Evolutionary conservation across 2,797 vertebrate genomes (phyloP).

Genomic region (Geotrypetes seraphini): DNA sequence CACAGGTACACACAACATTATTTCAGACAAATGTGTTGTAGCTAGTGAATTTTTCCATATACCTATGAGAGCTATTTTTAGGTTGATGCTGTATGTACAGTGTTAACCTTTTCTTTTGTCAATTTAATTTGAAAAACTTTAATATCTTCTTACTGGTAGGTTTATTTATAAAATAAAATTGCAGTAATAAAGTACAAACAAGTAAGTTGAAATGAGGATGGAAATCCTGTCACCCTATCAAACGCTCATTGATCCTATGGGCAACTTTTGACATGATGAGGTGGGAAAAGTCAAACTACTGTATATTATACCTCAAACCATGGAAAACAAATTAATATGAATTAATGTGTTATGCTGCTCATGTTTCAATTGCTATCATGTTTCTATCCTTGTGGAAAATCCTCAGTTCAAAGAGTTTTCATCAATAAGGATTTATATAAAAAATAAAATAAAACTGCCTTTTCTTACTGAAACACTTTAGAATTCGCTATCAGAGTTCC

Average conservation of each 20-base stretch:
- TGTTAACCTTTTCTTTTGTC: conserved; percentile 12
- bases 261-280: conserved; percentile 9
- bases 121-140: conserved; percentile 19
- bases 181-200: conserved; percentile 12
- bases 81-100: too few relatives aligned
- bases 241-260: conserved; percentile 5
- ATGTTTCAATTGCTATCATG: conserved; percentile 5
- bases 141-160: not conserved
- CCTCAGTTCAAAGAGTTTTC: too few relatives aligned
- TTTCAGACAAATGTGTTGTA: conserved; percentile 3
- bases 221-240: too few relatives aligned
- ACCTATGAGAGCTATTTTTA: too few relatives aligned
- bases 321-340: conserved; percentile 29
- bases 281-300: too few relatives aligned
- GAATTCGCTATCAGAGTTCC: too few relatives aligned
- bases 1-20: not conserved
- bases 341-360: conserved; percentile 16
- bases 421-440: too few relatives aligned
- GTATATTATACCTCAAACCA: conserved; percentile 11
- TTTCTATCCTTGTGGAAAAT: too few relatives aligned
- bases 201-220: conserved; percentile 16
- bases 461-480: too few relatives aligned
- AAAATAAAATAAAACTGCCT: too few relatives aligned
- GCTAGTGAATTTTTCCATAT: too few relatives aligned
- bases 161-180: not conserved